Conservation (phyloP, 1,140 invertebrate genomes). For the Drosophila pallidifrons region DNA sequence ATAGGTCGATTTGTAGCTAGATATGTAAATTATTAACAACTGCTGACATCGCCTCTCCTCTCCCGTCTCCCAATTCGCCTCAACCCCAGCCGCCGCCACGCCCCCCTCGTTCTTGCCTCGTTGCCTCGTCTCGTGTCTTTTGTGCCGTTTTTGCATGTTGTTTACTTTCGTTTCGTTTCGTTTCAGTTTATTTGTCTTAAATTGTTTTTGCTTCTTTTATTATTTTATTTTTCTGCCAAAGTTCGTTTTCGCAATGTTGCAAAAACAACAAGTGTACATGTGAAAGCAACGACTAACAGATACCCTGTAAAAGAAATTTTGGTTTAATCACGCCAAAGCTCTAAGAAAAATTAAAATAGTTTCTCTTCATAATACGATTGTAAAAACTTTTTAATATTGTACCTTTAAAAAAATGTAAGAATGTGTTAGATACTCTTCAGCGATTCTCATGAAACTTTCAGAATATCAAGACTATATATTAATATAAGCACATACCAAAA, state of each 20-base stretch:
- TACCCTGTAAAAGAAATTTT: slow-evolving; percentile 1
- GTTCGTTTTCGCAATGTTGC: slow-evolving; percentile 57
- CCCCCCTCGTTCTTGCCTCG: neutral
- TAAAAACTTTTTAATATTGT: too few relatives aligned
- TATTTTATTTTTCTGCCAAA: slow-evolving; percentile 20
- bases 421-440: neutral
- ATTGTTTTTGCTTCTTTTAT: slow-evolving; percentile 28
- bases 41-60: slow-evolving; percentile 62
- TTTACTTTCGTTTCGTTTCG: slow-evolving; percentile 59
- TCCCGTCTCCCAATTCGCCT: neutral
- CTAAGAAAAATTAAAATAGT: too few relatives aligned
- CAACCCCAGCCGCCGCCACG: neutral
- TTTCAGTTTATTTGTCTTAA: slow-evolving; percentile 42
- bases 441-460: neutral
- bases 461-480: neutral
- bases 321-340: too few relatives aligned
- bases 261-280: slow-evolving; percentile 36
- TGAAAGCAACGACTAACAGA: neutral
- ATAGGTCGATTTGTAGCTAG: slow-evolving; percentile 32
- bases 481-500: neutral
- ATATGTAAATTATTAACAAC: slow-evolving; percentile 39
- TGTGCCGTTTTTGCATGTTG: slow-evolving; percentile 55
- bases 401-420: too few relatives aligned
- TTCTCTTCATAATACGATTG: too few relatives aligned
- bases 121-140: slow-evolving; percentile 50